phyloP scores from a whole-genome alignment of 2,888 invertebrate genomes.

The Iphiclides podalirius region DNA sequence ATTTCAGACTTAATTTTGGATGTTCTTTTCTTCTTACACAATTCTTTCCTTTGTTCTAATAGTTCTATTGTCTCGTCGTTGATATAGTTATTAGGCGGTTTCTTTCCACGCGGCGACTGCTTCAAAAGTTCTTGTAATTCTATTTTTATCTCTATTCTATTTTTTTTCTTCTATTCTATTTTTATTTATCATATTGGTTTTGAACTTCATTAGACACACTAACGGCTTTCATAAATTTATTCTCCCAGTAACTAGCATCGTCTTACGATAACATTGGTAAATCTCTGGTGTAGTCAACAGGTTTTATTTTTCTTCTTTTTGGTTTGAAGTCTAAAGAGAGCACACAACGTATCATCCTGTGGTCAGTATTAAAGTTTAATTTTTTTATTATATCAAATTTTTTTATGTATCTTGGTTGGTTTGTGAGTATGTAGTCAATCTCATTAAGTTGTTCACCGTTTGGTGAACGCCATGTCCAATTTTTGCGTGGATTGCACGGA shows the following conservation, averaged over 20 bases:
- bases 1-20: slow-evolving; percentile 12
- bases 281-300: neutral
- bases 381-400: slow-evolving; percentile 5
- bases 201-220: neutral
- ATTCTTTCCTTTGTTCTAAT: neutral
- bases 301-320: neutral
- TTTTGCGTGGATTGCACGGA: too few species aligned
- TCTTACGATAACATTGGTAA: neutral
- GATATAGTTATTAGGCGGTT: neutral
- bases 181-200: neutral
- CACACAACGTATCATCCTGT: neutral
- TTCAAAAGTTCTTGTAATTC: neutral
- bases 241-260: neutral
- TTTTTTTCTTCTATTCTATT: too few species aligned
- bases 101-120: neutral
- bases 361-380: neutral
- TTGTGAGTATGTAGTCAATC: slow-evolving; percentile 12
- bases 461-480: slow-evolving; percentile 20
- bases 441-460: slow-evolving; percentile 10
- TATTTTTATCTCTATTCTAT: too few species aligned
- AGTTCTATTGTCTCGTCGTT: neutral
- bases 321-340: neutral
- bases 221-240: neutral
- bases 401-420: neutral
- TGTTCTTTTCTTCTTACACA: slow-evolving; percentile 17